phyloP scores from a whole-genome alignment of 2,888 invertebrate genomes.

The Bembecia ichneumoniformis region DNA sequence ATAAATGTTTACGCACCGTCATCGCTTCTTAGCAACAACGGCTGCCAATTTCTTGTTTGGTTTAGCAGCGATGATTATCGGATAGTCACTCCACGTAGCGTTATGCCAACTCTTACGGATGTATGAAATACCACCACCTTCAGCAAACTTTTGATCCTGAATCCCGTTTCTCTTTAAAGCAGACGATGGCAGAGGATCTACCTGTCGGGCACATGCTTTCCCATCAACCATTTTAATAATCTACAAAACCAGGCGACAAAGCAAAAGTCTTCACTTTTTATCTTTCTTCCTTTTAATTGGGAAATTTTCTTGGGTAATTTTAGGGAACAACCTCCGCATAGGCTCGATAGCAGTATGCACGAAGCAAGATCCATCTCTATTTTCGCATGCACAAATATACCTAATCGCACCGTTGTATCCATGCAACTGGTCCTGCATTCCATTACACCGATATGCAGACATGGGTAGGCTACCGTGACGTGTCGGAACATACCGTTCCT shows the following conservation, averaged over 20 bases:
- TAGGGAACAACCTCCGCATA: constrained; percentile 32
- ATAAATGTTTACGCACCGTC: constrained; percentile 23
- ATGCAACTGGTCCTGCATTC: constrained; percentile 58
- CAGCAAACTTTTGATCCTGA: constrained; percentile 51
- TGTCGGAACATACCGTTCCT: constrained; percentile 64
- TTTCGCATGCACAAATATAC: constrained; percentile 36
- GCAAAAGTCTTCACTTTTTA: constrained; percentile 22
- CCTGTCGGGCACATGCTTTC: constrained; percentile 34
- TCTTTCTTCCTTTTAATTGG: constrained; percentile 41
- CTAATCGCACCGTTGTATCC: constrained; percentile 56
- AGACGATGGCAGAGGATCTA: constrained; percentile 46
- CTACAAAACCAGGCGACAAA: constrained; percentile 1
- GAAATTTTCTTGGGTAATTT: constrained; percentile 42
- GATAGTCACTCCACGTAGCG: constrained; percentile 35
- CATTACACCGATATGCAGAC: constrained; percentile 51
- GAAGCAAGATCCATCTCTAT: constrained; percentile 17
- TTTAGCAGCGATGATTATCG: constrained; percentile 37
- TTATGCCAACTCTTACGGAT: constrained; percentile 51
- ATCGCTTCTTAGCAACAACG: constrained; percentile 34
- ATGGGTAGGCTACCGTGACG: constrained; percentile 51
- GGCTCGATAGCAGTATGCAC: constrained; percentile 46
- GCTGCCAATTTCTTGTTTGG: constrained; percentile 50
- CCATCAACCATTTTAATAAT: background rate
- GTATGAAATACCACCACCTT: constrained; percentile 49
- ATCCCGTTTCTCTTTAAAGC: constrained; percentile 56